These are phyloP conservation scores for Sialis lutaria DNA, from an alignment of 2,888 invertebrate genomes.

Conservation along the genomic window DNA sequence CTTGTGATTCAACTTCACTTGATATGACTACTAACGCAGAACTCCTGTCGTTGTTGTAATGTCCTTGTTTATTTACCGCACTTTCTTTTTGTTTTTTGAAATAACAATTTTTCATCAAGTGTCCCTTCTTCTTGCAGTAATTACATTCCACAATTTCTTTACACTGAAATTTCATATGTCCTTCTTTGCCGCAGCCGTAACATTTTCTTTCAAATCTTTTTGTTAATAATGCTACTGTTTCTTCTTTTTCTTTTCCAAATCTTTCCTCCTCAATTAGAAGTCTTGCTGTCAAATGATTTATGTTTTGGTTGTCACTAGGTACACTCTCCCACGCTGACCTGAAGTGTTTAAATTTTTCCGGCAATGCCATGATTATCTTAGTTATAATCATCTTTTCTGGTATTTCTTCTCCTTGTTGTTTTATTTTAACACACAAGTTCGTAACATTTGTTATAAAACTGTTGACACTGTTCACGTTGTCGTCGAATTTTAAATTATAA, in stretches of 20 bases:
- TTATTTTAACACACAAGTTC: background rate
- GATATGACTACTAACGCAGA: too few species aligned
- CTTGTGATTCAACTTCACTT: too few species aligned
- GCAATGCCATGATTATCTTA: slow-evolving; percentile 11
- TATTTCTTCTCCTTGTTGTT: background rate
- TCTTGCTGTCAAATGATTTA: slow-evolving; percentile 12
- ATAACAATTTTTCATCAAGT: background rate
- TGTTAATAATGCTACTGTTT: slow-evolving; percentile 1
- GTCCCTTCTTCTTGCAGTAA: slow-evolving; percentile 9
- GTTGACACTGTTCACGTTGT: too few species aligned
- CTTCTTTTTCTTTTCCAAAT: slow-evolving; percentile 7
- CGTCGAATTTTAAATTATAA: background rate
- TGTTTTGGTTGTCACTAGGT: slow-evolving; percentile 10
- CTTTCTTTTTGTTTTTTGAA: too few species aligned
- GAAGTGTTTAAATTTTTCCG: slow-evolving; percentile 11
- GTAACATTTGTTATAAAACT: background rate
- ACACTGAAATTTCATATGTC: slow-evolving; percentile 7
- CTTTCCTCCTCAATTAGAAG: slow-evolving; percentile 11
- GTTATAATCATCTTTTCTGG: slow-evolving; percentile 11
- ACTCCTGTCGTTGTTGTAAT: too few species aligned
- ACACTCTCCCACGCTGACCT: slow-evolving; percentile 14
- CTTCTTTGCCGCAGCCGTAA: slow-evolving; percentile 6
- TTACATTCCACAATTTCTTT: slow-evolving; percentile 7
- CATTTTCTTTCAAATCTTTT: slow-evolving; percentile 1
- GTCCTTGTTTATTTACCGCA: too few species aligned